Percentiles rank a stretch among this genome's conserved stretches.
Conservation (phyloP, 2,888 invertebrate genomes). For the Sesia bembeciformis region DNA sequence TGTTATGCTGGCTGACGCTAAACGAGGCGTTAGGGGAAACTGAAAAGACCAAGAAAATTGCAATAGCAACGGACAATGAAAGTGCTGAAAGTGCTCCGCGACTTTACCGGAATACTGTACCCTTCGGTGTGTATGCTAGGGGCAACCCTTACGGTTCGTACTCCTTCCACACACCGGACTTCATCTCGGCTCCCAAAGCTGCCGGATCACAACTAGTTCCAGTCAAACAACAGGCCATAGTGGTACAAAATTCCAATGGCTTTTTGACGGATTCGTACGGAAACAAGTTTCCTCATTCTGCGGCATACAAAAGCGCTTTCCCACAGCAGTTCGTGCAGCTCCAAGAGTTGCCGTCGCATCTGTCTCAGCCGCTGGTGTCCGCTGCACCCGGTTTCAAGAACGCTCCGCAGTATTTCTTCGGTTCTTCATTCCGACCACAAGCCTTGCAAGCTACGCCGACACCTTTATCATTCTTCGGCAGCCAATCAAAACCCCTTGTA, state of each 20-base stretch:
- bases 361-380: conserved; percentile 49
- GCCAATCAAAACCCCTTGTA: conserved; percentile 28
- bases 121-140: conserved; percentile 50
- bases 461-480: conserved; percentile 23
- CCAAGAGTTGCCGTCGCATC: conserved; percentile 54
- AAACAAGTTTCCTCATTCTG: conserved; percentile 45
- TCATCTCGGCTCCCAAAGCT: conserved; percentile 27
- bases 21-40: conserved; percentile 26
- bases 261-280: conserved; percentile 61
- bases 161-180: conserved; percentile 43
- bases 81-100: conserved; percentile 47
- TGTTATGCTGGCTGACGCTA: conserved; percentile 39
- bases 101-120: conserved; percentile 38
- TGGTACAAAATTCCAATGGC: conserved; percentile 35
- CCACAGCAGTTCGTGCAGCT: conserved; percentile 57
- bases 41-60: conserved; percentile 25
- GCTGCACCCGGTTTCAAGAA: conserved; percentile 20
- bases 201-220: conserved; percentile 35
- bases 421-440: conserved; percentile 33
- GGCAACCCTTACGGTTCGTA: conserved; percentile 48
- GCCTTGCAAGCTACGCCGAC: conserved; percentile 30
- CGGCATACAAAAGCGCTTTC: conserved; percentile 41
- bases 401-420: conserved; percentile 36
- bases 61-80: conserved; percentile 30
- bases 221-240: conserved; percentile 32